Percentiles rank a stretch among this genome's conserved stretches.
These are phyloP conservation scores for Drosophila sechellia DNA, from an alignment of 1,140 invertebrate genomes.

Conservation along the genomic window DNA sequence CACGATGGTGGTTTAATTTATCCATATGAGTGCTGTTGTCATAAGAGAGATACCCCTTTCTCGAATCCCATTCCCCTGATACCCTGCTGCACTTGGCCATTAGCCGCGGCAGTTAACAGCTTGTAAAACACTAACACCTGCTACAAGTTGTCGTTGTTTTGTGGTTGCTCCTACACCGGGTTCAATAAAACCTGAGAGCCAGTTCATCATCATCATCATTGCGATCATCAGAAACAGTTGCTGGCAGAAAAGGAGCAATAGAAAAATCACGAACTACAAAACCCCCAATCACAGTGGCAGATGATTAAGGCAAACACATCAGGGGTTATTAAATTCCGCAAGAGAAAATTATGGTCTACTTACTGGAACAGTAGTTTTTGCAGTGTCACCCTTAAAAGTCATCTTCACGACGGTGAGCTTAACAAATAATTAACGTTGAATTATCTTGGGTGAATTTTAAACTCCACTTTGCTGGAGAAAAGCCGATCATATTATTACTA, in stretches of 20 bases:
- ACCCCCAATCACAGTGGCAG: constrained; percentile 38
- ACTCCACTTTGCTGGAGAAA: not conserved
- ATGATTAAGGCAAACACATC: constrained; percentile 10
- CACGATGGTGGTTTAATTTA: constrained; percentile 33
- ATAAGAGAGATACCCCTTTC: constrained; percentile 20
- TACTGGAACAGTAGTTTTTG: constrained; percentile 1
- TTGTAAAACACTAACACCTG: constrained; percentile 78
- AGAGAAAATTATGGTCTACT: constrained; percentile 11
- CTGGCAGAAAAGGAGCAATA: constrained; percentile 69
- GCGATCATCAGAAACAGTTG: constrained; percentile 23
- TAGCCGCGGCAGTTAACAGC: constrained; percentile 76
- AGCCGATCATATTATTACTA: constrained; percentile 9
- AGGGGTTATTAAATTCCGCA: constrained; percentile 5
- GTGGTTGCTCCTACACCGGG: constrained; percentile 39
- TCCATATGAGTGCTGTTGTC: constrained; percentile 35
- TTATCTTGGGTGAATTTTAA: constrained; percentile 13
- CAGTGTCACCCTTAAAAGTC: not conserved
- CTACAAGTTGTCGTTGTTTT: constrained; percentile 55
- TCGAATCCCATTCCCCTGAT: not conserved
- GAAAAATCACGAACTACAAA: constrained; percentile 54
- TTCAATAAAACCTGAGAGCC: constrained; percentile 70
- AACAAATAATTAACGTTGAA: constrained; percentile 1
- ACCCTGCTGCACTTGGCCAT: constrained; percentile 45
- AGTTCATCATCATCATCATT: constrained; percentile 45
- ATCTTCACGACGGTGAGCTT: not conserved